Conservation (phyloP, 2,888 invertebrate species). For the Muschampia staudingeri region DNA sequence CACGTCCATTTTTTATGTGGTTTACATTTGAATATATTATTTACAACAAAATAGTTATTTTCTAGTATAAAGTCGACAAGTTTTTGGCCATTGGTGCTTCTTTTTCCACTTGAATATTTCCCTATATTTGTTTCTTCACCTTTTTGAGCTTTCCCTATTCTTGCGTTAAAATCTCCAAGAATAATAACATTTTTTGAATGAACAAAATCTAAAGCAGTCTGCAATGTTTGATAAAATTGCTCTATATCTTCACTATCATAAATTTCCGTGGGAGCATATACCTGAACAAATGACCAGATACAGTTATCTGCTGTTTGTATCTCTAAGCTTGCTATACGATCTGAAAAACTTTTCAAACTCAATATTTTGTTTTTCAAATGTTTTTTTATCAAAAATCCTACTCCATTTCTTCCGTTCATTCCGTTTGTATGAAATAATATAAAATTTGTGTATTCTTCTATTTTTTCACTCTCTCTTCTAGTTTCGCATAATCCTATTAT, state of each 20-base stretch:
- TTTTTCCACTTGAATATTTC: neutral
- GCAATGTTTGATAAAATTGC: neutral
- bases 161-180: neutral
- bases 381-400: constrained; percentile 64
- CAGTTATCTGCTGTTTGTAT: constrained; percentile 35
- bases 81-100: constrained; percentile 12
- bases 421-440: constrained; percentile 60
- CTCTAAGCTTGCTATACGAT: constrained; percentile 59
- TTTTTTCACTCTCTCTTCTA: constrained; percentile 60
- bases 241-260: neutral
- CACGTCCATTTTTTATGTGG: constrained; percentile 49
- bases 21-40: constrained; percentile 40
- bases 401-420: constrained; percentile 59
- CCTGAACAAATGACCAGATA: constrained; percentile 51
- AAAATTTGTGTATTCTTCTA: constrained; percentile 64
- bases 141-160: constrained; percentile 10
- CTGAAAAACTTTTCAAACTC: constrained; percentile 58
- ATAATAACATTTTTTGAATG: neutral
- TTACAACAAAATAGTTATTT: constrained; percentile 37
- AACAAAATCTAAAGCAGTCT: neutral
- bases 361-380: constrained; percentile 51
- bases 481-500: constrained; percentile 63
- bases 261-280: constrained; percentile 33
- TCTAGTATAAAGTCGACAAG: constrained; percentile 44
- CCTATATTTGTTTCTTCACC: neutral